phyloP scores from a whole-genome alignment of 2,113 vertebrate genomes.

The Aegithalos caudatus region DNA sequence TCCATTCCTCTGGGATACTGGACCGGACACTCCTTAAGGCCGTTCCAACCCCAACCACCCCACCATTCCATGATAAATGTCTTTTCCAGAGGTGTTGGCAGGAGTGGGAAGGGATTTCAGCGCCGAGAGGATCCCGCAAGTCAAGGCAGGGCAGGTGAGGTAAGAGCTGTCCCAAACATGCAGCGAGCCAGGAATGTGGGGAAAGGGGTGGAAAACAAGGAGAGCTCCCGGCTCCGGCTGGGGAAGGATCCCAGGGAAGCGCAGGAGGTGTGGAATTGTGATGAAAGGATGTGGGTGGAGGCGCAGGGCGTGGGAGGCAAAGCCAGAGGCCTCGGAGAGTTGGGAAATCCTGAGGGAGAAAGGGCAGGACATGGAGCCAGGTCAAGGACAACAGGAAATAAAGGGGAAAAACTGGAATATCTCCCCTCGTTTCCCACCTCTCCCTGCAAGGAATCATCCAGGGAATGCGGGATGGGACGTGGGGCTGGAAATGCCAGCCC shows the following conservation, averaged over 20 bases:
- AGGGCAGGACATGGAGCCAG: background rate
- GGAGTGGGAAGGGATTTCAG: background rate
- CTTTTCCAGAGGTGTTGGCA: background rate
- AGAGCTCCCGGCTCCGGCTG: background rate
- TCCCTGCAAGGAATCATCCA: background rate
- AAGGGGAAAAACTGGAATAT: background rate
- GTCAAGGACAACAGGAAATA: background rate
- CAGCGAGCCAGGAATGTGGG: background rate
- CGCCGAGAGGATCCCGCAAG: background rate
- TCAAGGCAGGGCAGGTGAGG: background rate
- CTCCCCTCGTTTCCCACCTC: background rate
- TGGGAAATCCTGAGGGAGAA: background rate
- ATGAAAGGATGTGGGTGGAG: conserved; percentile 47
- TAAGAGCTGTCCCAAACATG: background rate
- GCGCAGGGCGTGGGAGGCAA: background rate
- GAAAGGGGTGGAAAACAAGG: background rate
- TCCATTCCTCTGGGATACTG: fast-evolving
- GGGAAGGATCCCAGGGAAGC: background rate
- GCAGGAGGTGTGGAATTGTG: conserved; percentile 23
- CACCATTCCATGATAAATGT: background rate
- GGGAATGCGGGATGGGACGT: background rate
- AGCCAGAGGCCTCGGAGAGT: background rate
- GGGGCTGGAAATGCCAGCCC: background rate
- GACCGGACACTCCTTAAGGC: background rate
- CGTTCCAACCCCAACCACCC: background rate